Percentiles rank a stretch among this genome's conserved stretches.
Evolutionary conservation across 1,140 invertebrate genomes (phyloP).

Genomic region (Pseudoatta argentina): DNA sequence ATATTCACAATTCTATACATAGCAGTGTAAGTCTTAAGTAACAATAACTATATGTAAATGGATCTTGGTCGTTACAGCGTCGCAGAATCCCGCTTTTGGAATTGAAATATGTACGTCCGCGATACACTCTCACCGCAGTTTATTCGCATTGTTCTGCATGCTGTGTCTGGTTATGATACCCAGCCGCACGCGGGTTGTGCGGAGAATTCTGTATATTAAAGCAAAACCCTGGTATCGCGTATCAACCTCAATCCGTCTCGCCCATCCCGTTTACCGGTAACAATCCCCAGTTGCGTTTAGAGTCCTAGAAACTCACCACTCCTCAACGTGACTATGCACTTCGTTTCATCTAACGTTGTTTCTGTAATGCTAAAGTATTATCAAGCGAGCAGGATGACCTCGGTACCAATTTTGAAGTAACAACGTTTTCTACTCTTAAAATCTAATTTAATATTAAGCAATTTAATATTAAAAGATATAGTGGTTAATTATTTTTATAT

Average conservation of each 20-base stretch:
- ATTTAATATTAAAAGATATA: no score
- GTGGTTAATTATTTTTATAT: no score
- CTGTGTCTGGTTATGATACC: constrained; percentile 48
- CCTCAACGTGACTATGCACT: constrained; percentile 52
- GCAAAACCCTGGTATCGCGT: constrained; percentile 40
- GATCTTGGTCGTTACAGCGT: background rate
- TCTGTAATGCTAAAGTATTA: constrained; percentile 10
- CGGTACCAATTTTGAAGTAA: constrained; percentile 22
- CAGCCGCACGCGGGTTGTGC: constrained; percentile 11
- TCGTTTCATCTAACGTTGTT: constrained; percentile 50
- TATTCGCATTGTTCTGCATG: constrained; percentile 42
- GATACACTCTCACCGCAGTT: constrained; percentile 24
- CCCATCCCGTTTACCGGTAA: constrained; percentile 46
- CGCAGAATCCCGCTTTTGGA: constrained; percentile 1
- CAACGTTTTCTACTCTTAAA: background rate
- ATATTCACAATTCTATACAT: background rate
- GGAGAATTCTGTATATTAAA: constrained; percentile 59
- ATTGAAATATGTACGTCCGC: constrained; percentile 50
- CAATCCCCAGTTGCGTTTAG: constrained; percentile 7
- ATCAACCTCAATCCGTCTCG: constrained; percentile 62
- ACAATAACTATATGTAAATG: constrained; percentile 41
- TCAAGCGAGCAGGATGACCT: background rate
- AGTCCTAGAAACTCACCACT: constrained; percentile 49
- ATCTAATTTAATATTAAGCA: no score
- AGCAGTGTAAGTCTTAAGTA: background rate